Evolutionary conservation across 37 sponge, comb jelly and placozoan genomes (phyloP).

Genomic region (Spongilla lacustris): DNA sequence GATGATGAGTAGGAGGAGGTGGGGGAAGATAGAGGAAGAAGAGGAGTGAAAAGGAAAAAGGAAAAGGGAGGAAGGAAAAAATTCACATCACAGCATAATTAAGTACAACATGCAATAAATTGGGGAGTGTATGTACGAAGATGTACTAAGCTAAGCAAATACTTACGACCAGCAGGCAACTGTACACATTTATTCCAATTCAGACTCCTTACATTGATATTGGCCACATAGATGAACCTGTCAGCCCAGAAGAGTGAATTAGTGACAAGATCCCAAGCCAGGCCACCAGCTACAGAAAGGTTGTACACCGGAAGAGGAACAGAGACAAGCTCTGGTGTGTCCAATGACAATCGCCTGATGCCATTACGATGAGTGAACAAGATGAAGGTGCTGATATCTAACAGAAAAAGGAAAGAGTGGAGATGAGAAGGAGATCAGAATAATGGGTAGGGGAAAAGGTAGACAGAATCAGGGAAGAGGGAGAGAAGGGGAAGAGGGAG

Average conservation of each 20-base stretch:
- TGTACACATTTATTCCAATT: too few relatives aligned
- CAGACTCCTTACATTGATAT: constrained; percentile 32
- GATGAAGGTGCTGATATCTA: constrained; percentile 10
- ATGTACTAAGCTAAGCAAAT: too few relatives aligned
- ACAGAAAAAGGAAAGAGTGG: not conserved
- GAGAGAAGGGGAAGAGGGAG: not conserved
- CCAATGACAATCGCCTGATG: constrained; percentile 54
- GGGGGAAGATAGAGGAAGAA: not conserved
- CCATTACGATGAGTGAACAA: constrained; percentile 43
- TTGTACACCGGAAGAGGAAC: constrained; percentile 44
- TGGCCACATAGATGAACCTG: constrained; percentile 40
- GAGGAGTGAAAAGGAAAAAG: not conserved
- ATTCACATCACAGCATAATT: too few relatives aligned
- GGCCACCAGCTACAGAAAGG: constrained; percentile 22
- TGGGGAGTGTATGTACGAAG: too few relatives aligned
- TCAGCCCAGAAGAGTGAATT: constrained; percentile 61
- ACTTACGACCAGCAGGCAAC: too few relatives aligned
- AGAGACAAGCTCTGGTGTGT: constrained; percentile 26
- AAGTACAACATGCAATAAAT: too few relatives aligned
- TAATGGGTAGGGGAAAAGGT: too few relatives aligned
- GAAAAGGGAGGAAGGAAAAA: too few relatives aligned
- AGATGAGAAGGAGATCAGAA: not conserved
- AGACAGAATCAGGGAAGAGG: not conserved
- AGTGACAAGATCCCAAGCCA: constrained; percentile 39
- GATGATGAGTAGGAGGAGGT: not conserved